Evolutionary conservation across 2,797 vertebrate genomes (phyloP), one percentile per base, ranked within the genome.

Genomic region (Peromyscus nudipes): DNA sequence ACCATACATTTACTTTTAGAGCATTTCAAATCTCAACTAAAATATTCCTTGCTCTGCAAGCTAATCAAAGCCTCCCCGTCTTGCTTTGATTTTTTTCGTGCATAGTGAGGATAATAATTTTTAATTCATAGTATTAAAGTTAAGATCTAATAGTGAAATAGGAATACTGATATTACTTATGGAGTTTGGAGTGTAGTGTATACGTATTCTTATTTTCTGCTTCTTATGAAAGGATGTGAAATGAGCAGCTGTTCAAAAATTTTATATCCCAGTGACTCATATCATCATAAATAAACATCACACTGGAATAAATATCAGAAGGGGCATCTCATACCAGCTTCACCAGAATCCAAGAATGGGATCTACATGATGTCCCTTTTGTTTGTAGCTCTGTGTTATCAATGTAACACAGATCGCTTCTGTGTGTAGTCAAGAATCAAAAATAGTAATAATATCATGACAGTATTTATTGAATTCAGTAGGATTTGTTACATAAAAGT

Each of bases 401-500:
- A 83, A 43, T 27, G 76, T 34, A 90, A 85, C 0, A 75, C 6
- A 1, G 14, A 85, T 1, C 83, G 10, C 11, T 79, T 85, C 62
- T 94, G 31, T 84, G 69, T 65, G 0, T 46, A 92, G 37, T 37
- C 13, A 11, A 43, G 80, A 83, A 93, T 79, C 64, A 95, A 89
- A 92, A 19, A 14, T 73, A 92, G 2, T 40, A 67, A 60, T 49
- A 40, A 23, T 7, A 46, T 37, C 7, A 40, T 73, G 79, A 77
- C 0, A 52, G 1, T 40, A 88, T 57, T 65, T 91, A 4, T 31
- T 88, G 23, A 96, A 92, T 84, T 88, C 87, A 81, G 27, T 23
- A 43, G 17, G 65, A 80, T 81, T 76, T 83, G 19, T 93, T 85
- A 83, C 71, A 73, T 94, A 92, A 80, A 87, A 92, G 34, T 89